Evolutionary conservation across 2,888 invertebrate species (phyloP), one percentile per base, ranked within the genome.

Genomic region (Eristalinus sepulchralis): DNA sequence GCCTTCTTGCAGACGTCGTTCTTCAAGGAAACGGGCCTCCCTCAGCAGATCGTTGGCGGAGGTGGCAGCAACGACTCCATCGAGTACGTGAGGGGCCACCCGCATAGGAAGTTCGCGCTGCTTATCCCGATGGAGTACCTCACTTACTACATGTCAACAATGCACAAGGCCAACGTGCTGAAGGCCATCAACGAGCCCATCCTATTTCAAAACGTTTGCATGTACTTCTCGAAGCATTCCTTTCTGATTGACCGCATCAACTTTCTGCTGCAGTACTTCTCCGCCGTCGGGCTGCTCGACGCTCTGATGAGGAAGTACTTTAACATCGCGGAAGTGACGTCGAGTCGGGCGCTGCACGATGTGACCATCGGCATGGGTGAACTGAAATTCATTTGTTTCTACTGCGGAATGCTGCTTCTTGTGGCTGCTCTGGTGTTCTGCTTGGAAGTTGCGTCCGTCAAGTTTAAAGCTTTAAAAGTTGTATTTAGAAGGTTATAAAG

Each of bases 161-260:
- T 75, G 0, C 82, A 68, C 4, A 85, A 86, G n/a, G 10, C 31
- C 47, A 77, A 71, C 11, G 47, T 76, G 0, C 34, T 59, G 13
- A 71, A 24, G 9, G 57, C 70, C 27, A 20, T 73, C n/a, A 81
- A 64, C 34, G 76, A 75, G 20, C 17, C 31, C 4, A 8, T 70
- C 22, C 24, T 71, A 4, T 17, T 53, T 4, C 71, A 82, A 6
- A 70, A 76, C 13, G n/a, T 60, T 0, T 82, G 82, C 24, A 89
- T 90, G 78, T 90, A 90, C 31, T 77, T 91, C 17, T 57, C 80
- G 0, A 91, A 91, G 77, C 91, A 90, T 47, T 90, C 91, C 0
- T 90, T 84, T 57, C 89, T 91, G 17, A 77, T 88, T 9, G 88
- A 89, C 24, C 88, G 89, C 13, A 83, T 91, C 1, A 89, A 91